A percentile compares a stretch with the other conserved stretches of the same genome.
phyloP scores from a whole-genome alignment of 2,797 vertebrate species.

The Ctenopoma multispine region DNA sequence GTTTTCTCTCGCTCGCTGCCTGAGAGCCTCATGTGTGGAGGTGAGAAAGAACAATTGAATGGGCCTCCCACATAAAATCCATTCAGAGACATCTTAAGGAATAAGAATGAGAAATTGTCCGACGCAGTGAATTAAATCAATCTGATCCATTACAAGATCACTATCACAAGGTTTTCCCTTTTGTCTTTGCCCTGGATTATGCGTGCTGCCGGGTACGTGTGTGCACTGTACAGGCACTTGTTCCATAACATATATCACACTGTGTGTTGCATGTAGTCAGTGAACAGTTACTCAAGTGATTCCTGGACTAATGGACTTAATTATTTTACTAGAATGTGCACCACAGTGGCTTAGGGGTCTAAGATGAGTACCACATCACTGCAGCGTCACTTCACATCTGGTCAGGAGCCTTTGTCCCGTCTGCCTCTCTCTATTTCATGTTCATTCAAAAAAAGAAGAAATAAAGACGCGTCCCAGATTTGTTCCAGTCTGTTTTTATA shows the following conservation, averaged over 20 bases:
- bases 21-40: constrained; percentile 52
- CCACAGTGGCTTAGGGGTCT: neutral
- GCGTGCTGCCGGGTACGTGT: constrained; percentile 34
- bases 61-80: constrained; percentile 78
- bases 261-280: constrained; percentile 13
- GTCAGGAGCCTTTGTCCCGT: no score
- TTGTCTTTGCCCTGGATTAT: constrained; percentile 70
- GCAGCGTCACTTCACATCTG: no score
- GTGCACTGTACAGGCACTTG: neutral
- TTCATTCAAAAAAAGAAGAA: no score
- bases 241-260: neutral
- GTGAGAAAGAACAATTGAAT: constrained; percentile 74
- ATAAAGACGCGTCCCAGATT: no score
- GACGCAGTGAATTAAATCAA: constrained; percentile 71
- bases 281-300: constrained; percentile 37
- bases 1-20: constrained; percentile 52
- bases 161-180: constrained; percentile 67
- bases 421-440: no score
- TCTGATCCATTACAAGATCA: constrained; percentile 78
- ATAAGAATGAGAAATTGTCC: constrained; percentile 76
- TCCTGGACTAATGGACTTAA: neutral
- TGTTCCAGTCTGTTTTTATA: no score
- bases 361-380: no score
- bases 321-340: neutral
- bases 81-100: constrained; percentile 75